Percentiles rank a stretch among this genome's conserved stretches.
These are phyloP conservation scores for Polydrusus pterygomalis DNA, from an alignment of 2,888 invertebrate genomes.

Conservation along the genomic window DNA sequence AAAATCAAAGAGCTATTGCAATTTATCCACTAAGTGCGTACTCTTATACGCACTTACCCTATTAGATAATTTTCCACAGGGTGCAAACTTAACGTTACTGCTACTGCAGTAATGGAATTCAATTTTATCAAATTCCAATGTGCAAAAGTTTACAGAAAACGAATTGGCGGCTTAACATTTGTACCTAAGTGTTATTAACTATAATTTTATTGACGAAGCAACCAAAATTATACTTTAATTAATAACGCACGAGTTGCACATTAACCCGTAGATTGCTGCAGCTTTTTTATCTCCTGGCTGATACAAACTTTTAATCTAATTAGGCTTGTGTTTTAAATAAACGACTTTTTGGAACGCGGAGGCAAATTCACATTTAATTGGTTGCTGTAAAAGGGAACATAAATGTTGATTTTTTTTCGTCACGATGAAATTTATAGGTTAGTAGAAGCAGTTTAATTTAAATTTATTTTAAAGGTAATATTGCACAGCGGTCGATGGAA, in stretches of 20 bases:
- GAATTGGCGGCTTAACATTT: too few relatives aligned
- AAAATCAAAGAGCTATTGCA: too few relatives aligned
- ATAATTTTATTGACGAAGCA: neutral
- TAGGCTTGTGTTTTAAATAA: neutral
- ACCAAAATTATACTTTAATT: neutral
- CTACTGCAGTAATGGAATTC: too few relatives aligned
- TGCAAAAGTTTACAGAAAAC: too few relatives aligned
- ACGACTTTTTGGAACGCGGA: slow-evolving; percentile 7
- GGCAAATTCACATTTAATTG: slow-evolving; percentile 6
- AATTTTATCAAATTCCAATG: too few relatives aligned
- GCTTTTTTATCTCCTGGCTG: neutral
- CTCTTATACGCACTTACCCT: too few relatives aligned
- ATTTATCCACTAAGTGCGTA: too few relatives aligned
- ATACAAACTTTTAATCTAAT: slow-evolving; percentile 5
- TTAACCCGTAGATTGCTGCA: neutral
- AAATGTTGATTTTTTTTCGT: slow-evolving; percentile 3
- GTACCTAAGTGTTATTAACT: too few relatives aligned
- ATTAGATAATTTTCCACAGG: too few relatives aligned
- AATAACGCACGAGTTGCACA: neutral
- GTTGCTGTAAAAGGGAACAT: neutral
- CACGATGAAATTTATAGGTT: slow-evolving; percentile 5
- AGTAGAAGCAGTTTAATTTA: neutral
- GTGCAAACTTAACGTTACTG: too few relatives aligned
- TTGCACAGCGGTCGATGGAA: neutral
- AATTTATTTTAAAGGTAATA: slow-evolving; percentile 1